phyloP scores from a whole-genome alignment of 2,113 vertebrate genomes.

The Malaclemys terrapin region DNA sequence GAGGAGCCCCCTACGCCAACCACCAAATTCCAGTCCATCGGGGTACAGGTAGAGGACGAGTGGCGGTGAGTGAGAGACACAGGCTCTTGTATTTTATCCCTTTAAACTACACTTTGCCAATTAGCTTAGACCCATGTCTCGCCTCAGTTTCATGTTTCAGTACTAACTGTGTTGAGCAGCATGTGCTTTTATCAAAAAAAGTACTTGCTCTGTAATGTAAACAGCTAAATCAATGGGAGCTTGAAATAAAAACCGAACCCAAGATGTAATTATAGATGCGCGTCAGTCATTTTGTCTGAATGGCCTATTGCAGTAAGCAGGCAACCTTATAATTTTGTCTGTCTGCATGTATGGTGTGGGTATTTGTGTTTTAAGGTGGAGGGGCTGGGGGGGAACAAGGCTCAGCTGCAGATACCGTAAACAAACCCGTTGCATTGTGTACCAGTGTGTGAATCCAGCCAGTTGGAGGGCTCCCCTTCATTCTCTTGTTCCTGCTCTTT shows the following conservation, averaged over 20 bases:
- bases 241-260: constrained; percentile 34
- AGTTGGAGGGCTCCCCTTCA: constrained; percentile 1
- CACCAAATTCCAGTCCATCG: constrained; percentile 98
- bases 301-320: constrained; percentile 80
- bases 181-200: constrained; percentile 20
- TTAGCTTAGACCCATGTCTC: not conserved
- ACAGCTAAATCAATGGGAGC: constrained; percentile 34
- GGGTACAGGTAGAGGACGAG: constrained; percentile 99
- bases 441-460: not conserved
- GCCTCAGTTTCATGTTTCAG: not conserved
- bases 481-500: constrained; percentile 54
- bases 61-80: constrained; percentile 93
- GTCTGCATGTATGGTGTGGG: constrained; percentile 69
- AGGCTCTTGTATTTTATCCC: constrained; percentile 51
- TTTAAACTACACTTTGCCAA: constrained; percentile 2
- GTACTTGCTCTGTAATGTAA: constrained; percentile 62
- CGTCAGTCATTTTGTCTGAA: constrained; percentile 65
- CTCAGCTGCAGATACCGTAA: constrained; percentile 64
- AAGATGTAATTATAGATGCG: constrained; percentile 21
- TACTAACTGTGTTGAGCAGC: constrained; percentile 29
- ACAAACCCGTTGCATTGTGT: constrained; percentile 62
- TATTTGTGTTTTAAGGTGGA: constrained; percentile 52
- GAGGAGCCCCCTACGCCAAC: constrained; percentile 92
- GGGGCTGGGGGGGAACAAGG: constrained; percentile 43
- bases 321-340: constrained; percentile 80